Evolutionary conservation across 2,797 vertebrate genomes (phyloP).

Genomic region (Chelon labrosus): DNA sequence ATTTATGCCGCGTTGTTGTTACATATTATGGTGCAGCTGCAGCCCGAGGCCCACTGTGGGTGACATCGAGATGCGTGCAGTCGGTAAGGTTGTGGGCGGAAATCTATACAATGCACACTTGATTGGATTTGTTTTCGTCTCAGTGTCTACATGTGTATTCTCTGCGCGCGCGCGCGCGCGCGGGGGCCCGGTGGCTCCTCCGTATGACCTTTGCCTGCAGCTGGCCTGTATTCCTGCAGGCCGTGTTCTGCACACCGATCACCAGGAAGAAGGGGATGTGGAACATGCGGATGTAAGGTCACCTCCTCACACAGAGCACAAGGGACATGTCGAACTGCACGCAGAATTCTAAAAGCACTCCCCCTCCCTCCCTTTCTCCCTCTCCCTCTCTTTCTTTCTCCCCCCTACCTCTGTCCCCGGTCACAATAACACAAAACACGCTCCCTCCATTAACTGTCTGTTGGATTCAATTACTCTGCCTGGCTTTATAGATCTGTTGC

Average conservation of each 20-base stretch:
- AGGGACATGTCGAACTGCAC: slow-evolving; percentile 68
- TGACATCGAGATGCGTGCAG: slow-evolving; percentile 26
- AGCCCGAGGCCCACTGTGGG: slow-evolving; percentile 38
- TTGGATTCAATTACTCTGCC: slow-evolving; percentile 74
- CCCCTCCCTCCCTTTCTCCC: neutral
- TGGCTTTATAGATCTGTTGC: slow-evolving; percentile 73
- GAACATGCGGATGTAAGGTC: slow-evolving; percentile 77
- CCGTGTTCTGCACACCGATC: slow-evolving; percentile 74
- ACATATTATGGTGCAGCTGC: slow-evolving; percentile 27
- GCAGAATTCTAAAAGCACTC: slow-evolving; percentile 74
- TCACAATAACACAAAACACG: slow-evolving; percentile 66
- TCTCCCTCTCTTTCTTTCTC: neutral
- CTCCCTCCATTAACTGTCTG: slow-evolving; percentile 72
- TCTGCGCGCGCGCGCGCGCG: slow-evolving; percentile 18
- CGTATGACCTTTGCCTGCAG: slow-evolving; percentile 77
- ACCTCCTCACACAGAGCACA: slow-evolving; percentile 69
- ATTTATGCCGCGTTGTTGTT: slow-evolving; percentile 37
- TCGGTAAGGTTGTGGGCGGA: slow-evolving; percentile 36
- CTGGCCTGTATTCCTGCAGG: slow-evolving; percentile 70
- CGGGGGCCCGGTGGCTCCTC: slow-evolving; percentile 42
- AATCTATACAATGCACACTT: slow-evolving; percentile 48
- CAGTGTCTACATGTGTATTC: slow-evolving; percentile 60
- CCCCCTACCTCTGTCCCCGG: slow-evolving; percentile 36
- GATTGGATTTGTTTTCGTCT: slow-evolving; percentile 62
- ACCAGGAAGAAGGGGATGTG: slow-evolving; percentile 58